Percentiles rank a stretch among this genome's conserved stretches.
These are phyloP conservation scores for Neria commutata DNA, from an alignment of 2,888 invertebrate species.

Conservation along the genomic window DNA sequence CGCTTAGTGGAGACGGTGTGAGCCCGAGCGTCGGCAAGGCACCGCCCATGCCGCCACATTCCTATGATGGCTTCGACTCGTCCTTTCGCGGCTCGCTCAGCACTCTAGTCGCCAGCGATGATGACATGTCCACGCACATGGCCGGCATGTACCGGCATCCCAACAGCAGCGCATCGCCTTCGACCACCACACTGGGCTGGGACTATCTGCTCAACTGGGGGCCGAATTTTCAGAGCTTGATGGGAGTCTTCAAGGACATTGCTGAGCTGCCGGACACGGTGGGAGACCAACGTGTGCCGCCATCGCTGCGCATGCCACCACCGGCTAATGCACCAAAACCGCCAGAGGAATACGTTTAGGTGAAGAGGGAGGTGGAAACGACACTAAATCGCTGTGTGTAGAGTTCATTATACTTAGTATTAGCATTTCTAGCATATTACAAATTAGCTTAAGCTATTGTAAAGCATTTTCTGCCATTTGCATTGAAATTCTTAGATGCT, in stretches of 20 bases:
- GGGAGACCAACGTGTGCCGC: constrained; percentile 74
- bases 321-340: constrained; percentile 82
- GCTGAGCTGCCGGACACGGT: constrained; percentile 89
- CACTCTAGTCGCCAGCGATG: constrained; percentile 91
- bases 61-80: constrained; percentile 91
- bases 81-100: constrained; percentile 93
- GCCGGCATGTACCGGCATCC: constrained; percentile 81
- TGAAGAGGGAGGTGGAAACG: constrained; percentile 7
- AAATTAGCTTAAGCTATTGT: constrained; percentile 6
- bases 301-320: constrained; percentile 76
- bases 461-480: constrained; percentile 15
- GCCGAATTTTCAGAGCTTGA: constrained; percentile 92
- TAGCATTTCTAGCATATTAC: background rate
- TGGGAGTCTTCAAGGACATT: constrained; percentile 95
- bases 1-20: constrained; percentile 65
- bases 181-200: constrained; percentile 85
- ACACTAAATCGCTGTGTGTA: too few species aligned
- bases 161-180: constrained; percentile 75
- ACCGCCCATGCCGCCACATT: constrained; percentile 75
- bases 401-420: background rate
- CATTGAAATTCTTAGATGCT: background rate
- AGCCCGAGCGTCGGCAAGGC: constrained; percentile 69
- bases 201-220: constrained; percentile 96
- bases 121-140: constrained; percentile 82
- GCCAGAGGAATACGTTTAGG: constrained; percentile 86